These are phyloP conservation scores for Notechis scutatus DNA, from an alignment of 2,113 vertebrate species.

Conservation along the genomic window DNA sequence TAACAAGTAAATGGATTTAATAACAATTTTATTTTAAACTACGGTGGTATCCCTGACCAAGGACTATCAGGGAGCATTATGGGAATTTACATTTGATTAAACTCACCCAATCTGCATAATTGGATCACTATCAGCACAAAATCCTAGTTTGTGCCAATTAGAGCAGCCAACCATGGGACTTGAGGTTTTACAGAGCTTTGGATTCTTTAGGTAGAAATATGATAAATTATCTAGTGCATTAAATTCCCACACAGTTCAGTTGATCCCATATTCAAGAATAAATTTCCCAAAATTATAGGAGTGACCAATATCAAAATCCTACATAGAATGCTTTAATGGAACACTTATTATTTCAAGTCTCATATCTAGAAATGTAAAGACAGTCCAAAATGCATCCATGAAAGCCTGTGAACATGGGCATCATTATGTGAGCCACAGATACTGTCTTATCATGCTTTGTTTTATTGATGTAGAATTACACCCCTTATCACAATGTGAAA, in stretches of 20 bases:
- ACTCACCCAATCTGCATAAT: background rate
- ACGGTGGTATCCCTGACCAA: background rate
- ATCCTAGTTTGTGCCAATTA: background rate
- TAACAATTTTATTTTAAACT: background rate
- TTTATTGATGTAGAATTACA: background rate
- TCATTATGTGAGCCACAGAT: background rate
- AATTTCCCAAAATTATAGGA: background rate
- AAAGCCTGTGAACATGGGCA: background rate
- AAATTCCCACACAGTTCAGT: background rate
- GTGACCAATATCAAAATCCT: background rate
- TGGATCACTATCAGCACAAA: background rate
- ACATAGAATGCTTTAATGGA: background rate
- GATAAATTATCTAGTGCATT: background rate
- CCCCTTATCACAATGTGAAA: background rate
- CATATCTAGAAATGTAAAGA: background rate
- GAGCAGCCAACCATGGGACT: background rate
- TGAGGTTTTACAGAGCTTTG: background rate
- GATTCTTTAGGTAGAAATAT: background rate
- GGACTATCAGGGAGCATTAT: background rate
- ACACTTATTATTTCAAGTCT: background rate
- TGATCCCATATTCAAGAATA: background rate
- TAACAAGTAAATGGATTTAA: background rate
- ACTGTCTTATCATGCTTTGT: background rate
- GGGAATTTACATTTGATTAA: background rate
- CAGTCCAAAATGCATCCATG: background rate